Evolutionary conservation across 1,140 invertebrate species (phyloP).

Genomic region (Paraescarpia echinospica): DNA sequence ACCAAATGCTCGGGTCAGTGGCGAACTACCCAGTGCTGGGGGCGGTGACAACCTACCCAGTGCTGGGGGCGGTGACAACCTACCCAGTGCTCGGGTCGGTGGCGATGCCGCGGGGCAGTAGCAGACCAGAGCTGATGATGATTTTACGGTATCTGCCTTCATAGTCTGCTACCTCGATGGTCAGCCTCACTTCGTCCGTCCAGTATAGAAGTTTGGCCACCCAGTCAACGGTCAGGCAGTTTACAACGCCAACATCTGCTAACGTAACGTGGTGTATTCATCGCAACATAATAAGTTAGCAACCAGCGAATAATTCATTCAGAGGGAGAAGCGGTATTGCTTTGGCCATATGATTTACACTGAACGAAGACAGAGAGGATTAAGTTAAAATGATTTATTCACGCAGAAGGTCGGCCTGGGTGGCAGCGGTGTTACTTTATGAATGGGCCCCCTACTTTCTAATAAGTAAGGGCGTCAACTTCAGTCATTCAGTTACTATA

Average conservation of each 20-base stretch:
- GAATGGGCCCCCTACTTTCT: too few relatives aligned
- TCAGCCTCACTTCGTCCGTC: not conserved
- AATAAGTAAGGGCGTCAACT: too few relatives aligned
- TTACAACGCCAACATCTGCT: conserved; percentile 13
- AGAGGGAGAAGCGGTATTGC: too few relatives aligned
- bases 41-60: not conserved
- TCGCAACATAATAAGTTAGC: not conserved
- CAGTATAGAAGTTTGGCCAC: not conserved
- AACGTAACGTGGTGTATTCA: not conserved
- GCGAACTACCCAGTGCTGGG: too few relatives aligned
- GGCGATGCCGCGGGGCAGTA: not conserved
- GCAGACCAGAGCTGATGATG: not conserved
- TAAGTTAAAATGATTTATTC: too few relatives aligned
- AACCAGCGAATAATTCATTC: not conserved
- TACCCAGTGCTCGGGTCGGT: not conserved
- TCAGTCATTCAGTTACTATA: too few relatives aligned
- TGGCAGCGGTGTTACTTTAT: too few relatives aligned
- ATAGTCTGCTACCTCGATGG: not conserved
- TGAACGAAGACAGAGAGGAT: too few relatives aligned
- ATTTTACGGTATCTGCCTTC: not conserved
- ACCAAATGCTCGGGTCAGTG: too few relatives aligned
- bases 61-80: not conserved
- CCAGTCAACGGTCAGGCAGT: conserved; percentile 13
- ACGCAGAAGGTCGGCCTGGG: not conserved
- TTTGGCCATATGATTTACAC: too few relatives aligned